These are phyloP conservation scores for Cataglyphis livida DNA, from an alignment of 2,888 invertebrate species.

Conservation along the genomic window DNA sequence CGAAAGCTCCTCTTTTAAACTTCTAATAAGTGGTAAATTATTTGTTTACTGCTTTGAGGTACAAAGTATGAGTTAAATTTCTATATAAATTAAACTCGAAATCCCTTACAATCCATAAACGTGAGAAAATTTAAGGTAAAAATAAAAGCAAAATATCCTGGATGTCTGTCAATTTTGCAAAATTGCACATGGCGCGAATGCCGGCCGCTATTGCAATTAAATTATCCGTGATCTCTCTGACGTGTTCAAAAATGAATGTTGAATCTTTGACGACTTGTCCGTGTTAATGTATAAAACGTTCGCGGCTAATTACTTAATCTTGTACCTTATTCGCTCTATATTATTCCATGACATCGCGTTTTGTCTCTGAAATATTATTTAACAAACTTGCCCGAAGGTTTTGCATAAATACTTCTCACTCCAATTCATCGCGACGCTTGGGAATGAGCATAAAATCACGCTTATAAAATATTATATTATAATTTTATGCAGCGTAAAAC, in stretches of 20 bases:
- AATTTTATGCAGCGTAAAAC: neutral
- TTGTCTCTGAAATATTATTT: neutral
- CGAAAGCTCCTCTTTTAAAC: too few species aligned
- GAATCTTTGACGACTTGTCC: neutral
- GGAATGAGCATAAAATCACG: neutral
- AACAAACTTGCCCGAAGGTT: neutral
- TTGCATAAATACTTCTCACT: neutral
- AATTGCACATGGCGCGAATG: slow-evolving; percentile 9
- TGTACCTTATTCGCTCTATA: neutral
- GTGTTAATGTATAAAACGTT: neutral
- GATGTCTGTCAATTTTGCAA: slow-evolving; percentile 29
- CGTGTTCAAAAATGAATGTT: neutral
- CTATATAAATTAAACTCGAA: neutral
- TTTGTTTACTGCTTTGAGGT: too few species aligned
- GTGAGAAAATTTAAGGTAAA: neutral
- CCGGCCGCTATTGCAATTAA: slow-evolving; percentile 17
- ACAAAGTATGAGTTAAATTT: too few species aligned
- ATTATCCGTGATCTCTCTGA: slow-evolving; percentile 9
- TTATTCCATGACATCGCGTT: neutral
- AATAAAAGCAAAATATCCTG: neutral
- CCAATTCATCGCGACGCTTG: neutral
- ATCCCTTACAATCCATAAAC: neutral
- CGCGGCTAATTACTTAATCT: neutral
- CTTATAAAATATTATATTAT: neutral
- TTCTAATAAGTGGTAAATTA: too few species aligned